Percentiles rank a stretch among this genome's conserved stretches.
These are phyloP conservation scores for Apodemus sylvaticus DNA, from an alignment of 2,113 vertebrate genomes.

Conservation along the genomic window DNA sequence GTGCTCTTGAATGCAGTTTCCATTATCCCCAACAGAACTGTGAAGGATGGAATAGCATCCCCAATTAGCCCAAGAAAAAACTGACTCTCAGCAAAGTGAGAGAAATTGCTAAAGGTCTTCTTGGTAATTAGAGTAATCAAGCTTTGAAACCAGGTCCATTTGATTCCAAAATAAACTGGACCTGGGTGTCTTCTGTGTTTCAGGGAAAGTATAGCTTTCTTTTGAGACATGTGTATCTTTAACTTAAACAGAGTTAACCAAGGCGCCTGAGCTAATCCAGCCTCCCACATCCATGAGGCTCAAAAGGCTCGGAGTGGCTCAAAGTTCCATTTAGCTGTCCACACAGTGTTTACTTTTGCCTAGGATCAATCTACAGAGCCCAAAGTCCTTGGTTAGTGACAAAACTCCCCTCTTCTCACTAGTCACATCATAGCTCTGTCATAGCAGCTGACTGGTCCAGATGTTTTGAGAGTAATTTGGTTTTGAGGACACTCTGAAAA, in stretches of 20 bases:
- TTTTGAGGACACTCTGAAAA: slow-evolving; percentile 11
- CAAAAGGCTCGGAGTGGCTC: neutral
- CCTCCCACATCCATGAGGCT: neutral
- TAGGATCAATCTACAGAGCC: neutral
- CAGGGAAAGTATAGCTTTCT: neutral
- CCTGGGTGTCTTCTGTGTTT: neutral
- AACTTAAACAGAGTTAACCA: neutral
- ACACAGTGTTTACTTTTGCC: neutral
- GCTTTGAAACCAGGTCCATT: neutral
- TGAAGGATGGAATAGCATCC: neutral
- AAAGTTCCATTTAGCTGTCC: neutral
- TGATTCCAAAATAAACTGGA: neutral
- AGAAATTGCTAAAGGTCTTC: neutral
- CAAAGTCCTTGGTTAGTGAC: neutral
- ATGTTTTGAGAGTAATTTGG: slow-evolving; percentile 10
- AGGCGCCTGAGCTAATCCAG: neutral
- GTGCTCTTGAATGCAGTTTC: neutral
- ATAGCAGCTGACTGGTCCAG: neutral
- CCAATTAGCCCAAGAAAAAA: neutral
- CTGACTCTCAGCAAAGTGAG: neutral
- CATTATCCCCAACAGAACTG: neutral
- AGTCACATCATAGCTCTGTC: neutral
- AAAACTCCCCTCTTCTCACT: neutral
- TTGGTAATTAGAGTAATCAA: neutral
- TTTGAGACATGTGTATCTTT: neutral